Base-by-base conservation (phyloP, 1,140 invertebrate species). In the Drosophila funebris region DNA sequence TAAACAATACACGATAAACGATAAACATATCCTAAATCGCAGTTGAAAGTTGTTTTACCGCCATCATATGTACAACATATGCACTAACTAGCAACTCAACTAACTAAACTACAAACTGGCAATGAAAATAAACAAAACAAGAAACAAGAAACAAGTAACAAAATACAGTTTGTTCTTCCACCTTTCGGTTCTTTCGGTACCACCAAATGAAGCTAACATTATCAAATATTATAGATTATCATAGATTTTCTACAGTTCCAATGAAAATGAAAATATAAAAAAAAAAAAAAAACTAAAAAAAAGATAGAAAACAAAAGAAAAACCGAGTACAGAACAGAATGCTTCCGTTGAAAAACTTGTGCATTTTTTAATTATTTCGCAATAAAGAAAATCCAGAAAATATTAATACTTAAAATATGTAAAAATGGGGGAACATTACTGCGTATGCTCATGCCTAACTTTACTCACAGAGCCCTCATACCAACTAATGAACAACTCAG, bases 121-220 rank as follows among this genome's bases (percentile, higher is more conserved):
- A 63, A 53, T 13, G 22, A 64, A 36, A 71, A 18, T 61, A 66
- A 41, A 66, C 14, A 61, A 33, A 58, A 39, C 58, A 58, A 71
- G 20, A 39, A 56, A 44, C 36, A 39, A 5, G 8, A 53, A 14
- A 43, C 11, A 58, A 44, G 22, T 11, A 46, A 31, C n/a, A 31
- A 0, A 68, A 53, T 11, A 58, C 57, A 60, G 76, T 75, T 84
- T 67, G 81, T 61, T 77, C 81, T 85, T 85, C 82, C 82, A 82
- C 78, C 82, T 82, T 79, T 84, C 68, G 71, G 72, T 78, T 78
- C 63, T 82, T 84, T 81, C 62, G 78, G 39, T 88, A 87, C 82
- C 83, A 87, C 82, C 83, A 66, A 57, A 29, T 57, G 52, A 78
- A 66, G 39, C 75, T 48, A 76, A 73, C 43, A 16, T 43, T 44